A percentile compares a stretch with the other conserved stretches of the same genome.
phyloP scores from a whole-genome alignment of 2,888 invertebrate species.

The Synergus laeviventris region DNA sequence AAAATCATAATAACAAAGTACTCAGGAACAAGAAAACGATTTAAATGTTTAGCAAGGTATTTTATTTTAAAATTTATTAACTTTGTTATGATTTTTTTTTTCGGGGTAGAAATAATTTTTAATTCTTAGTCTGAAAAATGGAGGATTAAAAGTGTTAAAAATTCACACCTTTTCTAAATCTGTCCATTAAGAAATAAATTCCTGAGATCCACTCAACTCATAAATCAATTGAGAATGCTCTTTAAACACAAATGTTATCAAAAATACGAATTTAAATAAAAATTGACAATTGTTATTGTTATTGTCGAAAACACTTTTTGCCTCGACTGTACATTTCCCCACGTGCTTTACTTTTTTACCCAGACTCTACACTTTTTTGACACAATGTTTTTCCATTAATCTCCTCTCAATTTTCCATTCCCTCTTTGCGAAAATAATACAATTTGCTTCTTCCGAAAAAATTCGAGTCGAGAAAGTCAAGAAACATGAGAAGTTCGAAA shows the following conservation, averaged over 20 bases:
- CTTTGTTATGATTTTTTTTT: too few relatives aligned
- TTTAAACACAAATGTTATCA: not conserved
- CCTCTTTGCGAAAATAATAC: not conserved
- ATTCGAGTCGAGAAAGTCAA: not conserved
- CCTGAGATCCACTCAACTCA: not conserved
- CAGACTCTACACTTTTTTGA: constrained; percentile 28
- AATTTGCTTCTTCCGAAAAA: not conserved
- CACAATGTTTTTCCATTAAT: not conserved
- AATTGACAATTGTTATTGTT: not conserved
- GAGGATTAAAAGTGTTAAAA: not conserved
- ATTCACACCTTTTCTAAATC: not conserved
- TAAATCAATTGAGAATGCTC: not conserved
- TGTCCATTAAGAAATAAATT: not conserved
- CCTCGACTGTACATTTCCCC: not conserved
- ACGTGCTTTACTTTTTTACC: not conserved
- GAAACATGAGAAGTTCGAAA: not conserved
- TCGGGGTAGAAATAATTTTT: too few relatives aligned
- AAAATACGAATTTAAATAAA: not conserved
- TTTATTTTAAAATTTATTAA: too few relatives aligned
- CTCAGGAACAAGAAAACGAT: too few relatives aligned
- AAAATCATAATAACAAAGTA: too few relatives aligned
- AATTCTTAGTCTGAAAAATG: too few relatives aligned
- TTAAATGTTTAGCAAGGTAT: too few relatives aligned
- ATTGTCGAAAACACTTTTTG: not conserved
- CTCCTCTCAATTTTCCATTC: not conserved